Base-by-base conservation (phyloP, 2,888 invertebrate genomes). In the Drosophila nr. medialis region DNA sequence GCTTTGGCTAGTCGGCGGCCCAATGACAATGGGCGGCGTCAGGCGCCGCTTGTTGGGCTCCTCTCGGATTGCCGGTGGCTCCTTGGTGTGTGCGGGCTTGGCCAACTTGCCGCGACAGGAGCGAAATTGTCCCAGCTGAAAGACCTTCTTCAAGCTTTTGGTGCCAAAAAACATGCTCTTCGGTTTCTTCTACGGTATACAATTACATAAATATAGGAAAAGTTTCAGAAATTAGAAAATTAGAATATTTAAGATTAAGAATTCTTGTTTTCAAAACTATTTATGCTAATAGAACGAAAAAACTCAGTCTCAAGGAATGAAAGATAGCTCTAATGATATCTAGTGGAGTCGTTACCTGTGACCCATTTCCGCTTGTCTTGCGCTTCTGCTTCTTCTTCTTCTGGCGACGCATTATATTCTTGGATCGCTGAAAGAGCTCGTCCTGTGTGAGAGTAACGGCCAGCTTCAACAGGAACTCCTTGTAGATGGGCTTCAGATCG, bases 371-470 rank as follows among this genome's bases (percentile, higher is more conserved):
- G 58, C 79, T 86, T 75, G 94, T 94, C 65, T 94, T 95, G 68
- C 90, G 90, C 60, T 94, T 93, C 60, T 95, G 91, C 74, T 95
- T 94, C 90, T 96, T 96, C 91, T 96, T 96, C 91, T 95, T 96
- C 84, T 97, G 97, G 63, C 97, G 95, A 71, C 96, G 95, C 97
- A 98, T 98, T 74, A 98, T 98, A 71, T 96, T 96, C 92, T 98
- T 98, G 76, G 97, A 97, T 87, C 97, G 95, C 91, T 97, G 96
- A 91, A 97, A 98, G 74, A 98, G 94, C 93, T 98, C 98, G 90
- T 98, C 98, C 93, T 97, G 97, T n/a, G 97, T 98, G 69, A 98
- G 93, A 0, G 98, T 98, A 0, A 98, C 95, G 4, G 98, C 97
- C 75, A 98, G 93, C 93, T 98, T 98, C 42, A 98, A 93, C 55